These are phyloP conservation scores for Crocuta crocuta DNA, from an alignment of 2,113 vertebrate genomes.

Conservation along the genomic window DNA sequence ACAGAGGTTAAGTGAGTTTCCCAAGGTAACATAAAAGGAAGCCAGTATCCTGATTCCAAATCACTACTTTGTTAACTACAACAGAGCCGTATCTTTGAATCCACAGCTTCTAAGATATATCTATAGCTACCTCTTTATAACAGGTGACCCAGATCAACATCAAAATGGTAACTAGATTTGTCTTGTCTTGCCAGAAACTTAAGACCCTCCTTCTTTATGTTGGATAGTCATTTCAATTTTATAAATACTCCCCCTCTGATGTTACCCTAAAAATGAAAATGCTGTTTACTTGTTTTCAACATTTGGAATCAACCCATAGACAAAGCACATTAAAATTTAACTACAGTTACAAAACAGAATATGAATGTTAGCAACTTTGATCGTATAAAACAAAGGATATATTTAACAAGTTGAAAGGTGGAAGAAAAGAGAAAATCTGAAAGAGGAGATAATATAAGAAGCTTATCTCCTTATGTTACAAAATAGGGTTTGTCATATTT, in stretches of 20 bases:
- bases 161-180: background rate
- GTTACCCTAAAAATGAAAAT: slow-evolving; percentile 12
- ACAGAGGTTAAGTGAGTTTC: background rate
- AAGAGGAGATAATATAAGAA: background rate
- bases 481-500: background rate
- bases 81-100: background rate
- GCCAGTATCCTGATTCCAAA: background rate
- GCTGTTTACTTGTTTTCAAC: background rate
- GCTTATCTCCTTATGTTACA: background rate
- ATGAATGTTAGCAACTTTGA: background rate
- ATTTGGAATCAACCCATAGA: background rate
- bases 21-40: background rate
- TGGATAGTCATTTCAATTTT: background rate
- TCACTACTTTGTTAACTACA: background rate
- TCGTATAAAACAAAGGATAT: background rate
- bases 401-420: background rate
- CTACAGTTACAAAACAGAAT: background rate
- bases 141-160: background rate
- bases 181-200: background rate
- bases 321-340: background rate
- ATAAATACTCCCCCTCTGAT: background rate
- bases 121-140: background rate
- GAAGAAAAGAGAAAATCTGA: background rate
- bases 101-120: background rate
- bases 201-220: background rate